Evolutionary conservation across 1,140 invertebrate genomes (phyloP).

Genomic region (Drosophila santomea): DNA sequence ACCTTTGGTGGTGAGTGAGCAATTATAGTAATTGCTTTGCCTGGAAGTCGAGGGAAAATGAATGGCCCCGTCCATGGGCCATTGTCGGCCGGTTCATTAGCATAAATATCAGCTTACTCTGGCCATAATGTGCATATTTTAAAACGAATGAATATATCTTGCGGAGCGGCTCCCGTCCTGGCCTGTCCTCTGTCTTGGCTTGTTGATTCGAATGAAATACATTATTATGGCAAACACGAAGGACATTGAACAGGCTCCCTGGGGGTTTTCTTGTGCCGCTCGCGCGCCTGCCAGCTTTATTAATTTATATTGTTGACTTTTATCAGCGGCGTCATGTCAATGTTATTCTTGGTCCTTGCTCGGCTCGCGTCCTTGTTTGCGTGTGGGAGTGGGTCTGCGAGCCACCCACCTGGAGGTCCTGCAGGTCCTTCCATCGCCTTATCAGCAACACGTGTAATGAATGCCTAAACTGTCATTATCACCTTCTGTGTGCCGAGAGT

Average conservation of each 20-base stretch:
- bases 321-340: constrained; percentile 73
- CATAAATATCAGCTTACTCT: constrained; percentile 80
- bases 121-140: constrained; percentile 79
- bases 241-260: constrained; percentile 61
- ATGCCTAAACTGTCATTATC: constrained; percentile 84
- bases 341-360: constrained; percentile 22
- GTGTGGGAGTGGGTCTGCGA: background rate
- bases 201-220: constrained; percentile 81
- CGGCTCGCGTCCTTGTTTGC: constrained; percentile 4
- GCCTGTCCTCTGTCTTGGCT: constrained; percentile 47
- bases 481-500: constrained; percentile 63
- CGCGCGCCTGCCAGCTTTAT: constrained; percentile 75
- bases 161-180: constrained; percentile 26
- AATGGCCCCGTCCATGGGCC: constrained; percentile 56
- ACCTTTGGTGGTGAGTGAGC: constrained; percentile 43
- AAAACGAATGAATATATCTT: constrained; percentile 60
- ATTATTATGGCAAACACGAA: constrained; percentile 80
- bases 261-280: constrained; percentile 38
- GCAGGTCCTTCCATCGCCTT: constrained; percentile 26
- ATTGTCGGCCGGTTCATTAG: constrained; percentile 73
- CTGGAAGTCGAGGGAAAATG: constrained; percentile 40
- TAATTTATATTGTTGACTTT: constrained; percentile 84
- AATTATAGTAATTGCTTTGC: constrained; percentile 80
- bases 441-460: constrained; percentile 84
- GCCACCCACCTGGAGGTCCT: constrained; percentile 6